Base-by-base conservation (phyloP, 2,113 vertebrate genomes). In the Eulemur macaco region DNA sequence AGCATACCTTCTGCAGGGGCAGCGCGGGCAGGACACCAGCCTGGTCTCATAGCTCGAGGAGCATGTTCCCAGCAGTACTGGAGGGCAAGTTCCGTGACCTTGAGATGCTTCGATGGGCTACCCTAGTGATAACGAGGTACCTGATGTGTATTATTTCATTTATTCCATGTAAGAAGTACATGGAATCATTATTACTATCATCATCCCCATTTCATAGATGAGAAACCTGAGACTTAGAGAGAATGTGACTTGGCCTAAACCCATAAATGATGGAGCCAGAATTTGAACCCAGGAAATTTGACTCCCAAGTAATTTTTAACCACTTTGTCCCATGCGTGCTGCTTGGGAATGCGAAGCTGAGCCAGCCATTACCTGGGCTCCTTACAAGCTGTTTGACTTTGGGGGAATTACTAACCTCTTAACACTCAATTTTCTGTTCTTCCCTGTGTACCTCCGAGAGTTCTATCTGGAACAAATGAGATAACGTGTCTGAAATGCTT, bases 401-500 rank as follows among this genome's bases (percentile, higher is more conserved):
- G 29, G 8, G 13, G 37, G 27, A 56, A 73, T 81, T 47, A 66
- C 27, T 90, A 34, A 20, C 14, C 2, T 88, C 42, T 77, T 80
- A 6, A 56, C 21, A 42, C 42, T 81, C 29, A 47, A 20, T 94
- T 93, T 91, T 76, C 20, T 96, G 1, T 86, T 71, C 6, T 84
- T 37, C 21, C 9, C 58, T 83, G 39, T 64, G 80, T 76, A 64
- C 52, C 15, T 64, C 58, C 42, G n/a, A 96, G 76, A 4, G 34
- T 93, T 91, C 39, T 63, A 6, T 84, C 71, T 34, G 34, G 52
- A 92, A 81, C 29, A 94, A 64, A 94, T 84, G 90, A 96, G 45
- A 93, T 86, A 85, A 86, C 80, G 29, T 71, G 39, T 92, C 56
- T 95, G 80, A 95, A 86, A 93, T 92, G 64, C 58, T 88, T 91